Base-by-base conservation (phyloP, 2,797 vertebrate genomes). In the Gymnopithys bicolor region DNA sequence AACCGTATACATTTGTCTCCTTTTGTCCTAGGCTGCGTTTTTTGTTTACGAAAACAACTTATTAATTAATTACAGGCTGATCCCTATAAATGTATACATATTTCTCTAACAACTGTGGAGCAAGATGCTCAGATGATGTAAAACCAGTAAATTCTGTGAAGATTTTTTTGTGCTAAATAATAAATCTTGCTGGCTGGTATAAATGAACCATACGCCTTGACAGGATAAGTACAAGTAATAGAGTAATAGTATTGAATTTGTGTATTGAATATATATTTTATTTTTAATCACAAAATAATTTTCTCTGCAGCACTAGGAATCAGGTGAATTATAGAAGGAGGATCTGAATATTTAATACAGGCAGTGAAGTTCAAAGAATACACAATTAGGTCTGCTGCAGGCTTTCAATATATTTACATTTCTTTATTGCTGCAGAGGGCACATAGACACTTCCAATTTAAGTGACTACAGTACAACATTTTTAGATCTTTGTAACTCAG, bases 51-150 rank as follows among this genome's bases (percentile, higher is more conserved):
- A 75, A 66, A 91, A 77, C 7, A 18, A 4, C 13, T 49, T 52
- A 28, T 21, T 74, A 70, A 78, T 79, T 69, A 80, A 28, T 69
- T 84, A 21, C 15, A 84, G 41, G 7, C 9, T 37, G 33, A 28
- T 30, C 2, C 32, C n/a, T 59, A 21, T 55, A 48, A 5, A 16
- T 18, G 14, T 27, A 19, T 13, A 43, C 4, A 58, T 0, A 1
- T 75, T 82, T 76, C 13, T 82, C 25, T 55, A 48, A 64, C 35
- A 91, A 80, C 11, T 55, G 17, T 67, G 45, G 25, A 56, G 24
- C 7, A 69, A 89, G 28, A 35, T 52, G 19, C 17, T 89, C 45
- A 59, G 56, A 41, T 59, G 35, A 67, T 41, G 5, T n/a, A 85
- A 64, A 64, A 82, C 46, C 2, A 75, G 6, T 45, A 83, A 70